Base-by-base conservation (phyloP, 2,113 vertebrate genomes). In the Elaphurus davidianus region DNA sequence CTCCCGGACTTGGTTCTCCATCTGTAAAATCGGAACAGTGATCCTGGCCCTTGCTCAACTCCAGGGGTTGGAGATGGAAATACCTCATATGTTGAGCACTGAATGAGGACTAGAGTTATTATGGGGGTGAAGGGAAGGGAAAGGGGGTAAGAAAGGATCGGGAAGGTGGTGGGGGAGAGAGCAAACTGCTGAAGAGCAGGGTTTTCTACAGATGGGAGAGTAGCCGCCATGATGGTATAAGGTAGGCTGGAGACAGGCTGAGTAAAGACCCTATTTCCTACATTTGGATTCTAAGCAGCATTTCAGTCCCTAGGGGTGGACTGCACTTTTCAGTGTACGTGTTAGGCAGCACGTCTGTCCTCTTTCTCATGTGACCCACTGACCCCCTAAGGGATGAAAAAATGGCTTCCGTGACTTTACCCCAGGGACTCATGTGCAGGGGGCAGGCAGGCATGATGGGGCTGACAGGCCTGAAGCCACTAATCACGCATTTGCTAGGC, bases 161-260 rank as follows among this genome's bases (percentile, higher is more conserved):
- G 19, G 11, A 3, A n/a, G 62, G 19, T 36, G 43, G 2, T 8
- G 17, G 25, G 17, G 27, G 19, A 87, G 40, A 71, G 60, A 55
- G 74, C 21, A 6, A 19, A n/a, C 16, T 90, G 36, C 7, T 14
- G 30, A 82, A 54, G 17, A 25, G 59, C 10, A 62, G 33, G 25
- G 12, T 86, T 87, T 59, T 28, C 52, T 84, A 30, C 45, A 57
- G 54, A 30, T 19, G 8, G 52, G 17, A 90, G 60, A 40, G 55
- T 1, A 30, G 47, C 5, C 17, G 5, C 33, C 8, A 2, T 2
- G 30, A 33, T 12, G 11, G 55, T 50, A 6, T 15, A 3, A 17
- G 5, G 71, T 5, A 21, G 78, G 87, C 9, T 55, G 25, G 87
- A 43, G 16, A 28, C 12, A 40, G 95, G 45, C 25, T 71, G 52